These are phyloP conservation scores for Eonycteris spelaea DNA, from an alignment of 2,113 vertebrate species.

Conservation along the genomic window DNA sequence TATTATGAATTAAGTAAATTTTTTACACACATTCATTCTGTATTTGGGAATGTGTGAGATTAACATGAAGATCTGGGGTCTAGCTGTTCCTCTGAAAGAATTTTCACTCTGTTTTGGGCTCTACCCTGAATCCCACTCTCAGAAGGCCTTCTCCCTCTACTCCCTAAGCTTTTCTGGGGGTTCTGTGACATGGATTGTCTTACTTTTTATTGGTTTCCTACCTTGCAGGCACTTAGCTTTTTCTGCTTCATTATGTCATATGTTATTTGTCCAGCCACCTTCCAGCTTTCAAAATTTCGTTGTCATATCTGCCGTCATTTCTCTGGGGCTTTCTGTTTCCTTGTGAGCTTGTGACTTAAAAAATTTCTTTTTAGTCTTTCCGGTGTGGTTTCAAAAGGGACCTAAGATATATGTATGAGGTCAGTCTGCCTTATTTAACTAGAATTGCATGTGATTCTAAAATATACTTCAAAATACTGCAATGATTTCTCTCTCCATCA, in stretches of 20 bases:
- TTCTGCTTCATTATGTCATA: not conserved
- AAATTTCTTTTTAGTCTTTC: not conserved
- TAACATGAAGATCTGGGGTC: not conserved
- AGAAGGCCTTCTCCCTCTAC: not conserved
- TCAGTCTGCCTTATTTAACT: not conserved
- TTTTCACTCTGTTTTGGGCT: not conserved
- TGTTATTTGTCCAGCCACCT: not conserved
- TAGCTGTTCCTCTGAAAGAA: slow-evolving; percentile 11
- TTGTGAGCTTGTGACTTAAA: not conserved
- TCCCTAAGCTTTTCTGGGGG: not conserved
- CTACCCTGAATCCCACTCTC: not conserved
- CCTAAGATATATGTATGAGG: not conserved
- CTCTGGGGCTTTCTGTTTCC: not conserved
- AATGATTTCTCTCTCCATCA: slow-evolving; percentile 2
- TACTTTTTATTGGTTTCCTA: not conserved
- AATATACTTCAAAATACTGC: not conserved
- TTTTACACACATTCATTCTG: not conserved
- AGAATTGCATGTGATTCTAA: not conserved
- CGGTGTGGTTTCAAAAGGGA: not conserved
- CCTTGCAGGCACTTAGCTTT: not conserved
- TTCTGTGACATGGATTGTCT: not conserved
- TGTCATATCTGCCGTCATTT: not conserved
- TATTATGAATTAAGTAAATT: not conserved
- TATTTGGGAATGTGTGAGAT: not conserved
- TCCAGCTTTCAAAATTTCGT: not conserved